Evolutionary conservation across 1,140 invertebrate genomes (phyloP).

Genomic region (Stenopsyche tienmushanensis): DNA sequence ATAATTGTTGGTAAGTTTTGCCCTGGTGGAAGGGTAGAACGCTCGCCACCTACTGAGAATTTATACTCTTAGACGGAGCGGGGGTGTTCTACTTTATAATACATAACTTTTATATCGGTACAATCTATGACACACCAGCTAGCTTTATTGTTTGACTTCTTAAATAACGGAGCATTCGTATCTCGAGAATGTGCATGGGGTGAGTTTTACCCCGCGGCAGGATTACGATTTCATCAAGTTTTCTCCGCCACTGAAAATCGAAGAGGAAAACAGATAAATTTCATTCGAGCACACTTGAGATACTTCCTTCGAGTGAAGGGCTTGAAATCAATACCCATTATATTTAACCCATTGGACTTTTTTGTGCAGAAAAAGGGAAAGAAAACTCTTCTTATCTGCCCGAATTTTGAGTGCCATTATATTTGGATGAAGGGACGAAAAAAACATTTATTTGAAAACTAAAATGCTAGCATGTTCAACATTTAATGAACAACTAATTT

Average conservation of each 20-base stretch:
- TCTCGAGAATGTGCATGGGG: background rate
- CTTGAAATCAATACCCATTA: constrained; percentile 11
- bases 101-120: background rate
- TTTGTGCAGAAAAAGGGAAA: too few relatives aligned
- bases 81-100: background rate
- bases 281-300: constrained; percentile 1
- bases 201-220: background rate
- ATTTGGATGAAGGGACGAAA: too few relatives aligned
- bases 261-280: constrained; percentile 17
- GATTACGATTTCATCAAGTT: constrained; percentile 17
- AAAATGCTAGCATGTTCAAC: too few relatives aligned
- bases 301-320: background rate
- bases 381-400: too few relatives aligned
- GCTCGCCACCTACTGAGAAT: background rate
- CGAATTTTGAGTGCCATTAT: too few relatives aligned
- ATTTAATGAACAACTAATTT: too few relatives aligned
- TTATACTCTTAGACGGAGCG: background rate
- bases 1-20: background rate
- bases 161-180: background rate
- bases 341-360: constrained; percentile 4
- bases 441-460: too few relatives aligned
- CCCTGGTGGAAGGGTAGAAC: background rate
- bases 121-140: background rate
- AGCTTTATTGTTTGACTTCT: background rate
- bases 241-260: background rate